Percentiles rank a stretch among this genome's conserved stretches.
phyloP scores from a whole-genome alignment of 2,888 invertebrate genomes.

The Rhimphoctona megacephalus region DNA sequence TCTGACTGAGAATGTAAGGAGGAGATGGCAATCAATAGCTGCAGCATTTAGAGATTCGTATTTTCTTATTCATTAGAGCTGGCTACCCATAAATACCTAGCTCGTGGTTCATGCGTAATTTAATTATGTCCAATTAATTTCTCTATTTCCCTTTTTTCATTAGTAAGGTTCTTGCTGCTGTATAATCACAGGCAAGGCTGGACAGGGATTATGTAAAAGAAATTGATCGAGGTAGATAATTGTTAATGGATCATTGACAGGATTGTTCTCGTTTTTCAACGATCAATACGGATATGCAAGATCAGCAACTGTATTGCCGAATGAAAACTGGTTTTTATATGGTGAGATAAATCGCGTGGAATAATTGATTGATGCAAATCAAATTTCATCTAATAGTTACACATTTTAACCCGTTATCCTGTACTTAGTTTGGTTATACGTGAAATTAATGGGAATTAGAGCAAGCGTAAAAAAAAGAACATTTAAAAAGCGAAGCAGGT shows the following conservation, averaged over 20 bases:
- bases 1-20: neutral
- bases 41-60: conserved; percentile 24
- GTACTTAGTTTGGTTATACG: neutral
- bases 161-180: neutral
- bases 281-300: neutral
- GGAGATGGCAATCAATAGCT: conserved; percentile 25
- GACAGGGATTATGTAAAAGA: neutral
- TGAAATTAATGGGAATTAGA: conserved; percentile 5
- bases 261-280: neutral
- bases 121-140: conserved; percentile 40
- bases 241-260: neutral
- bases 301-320: neutral
- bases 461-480: neutral
- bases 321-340: neutral
- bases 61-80: conserved; percentile 23
- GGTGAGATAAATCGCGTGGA: neutral
- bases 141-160: neutral
- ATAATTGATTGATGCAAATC: neutral
- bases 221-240: neutral
- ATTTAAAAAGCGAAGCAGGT: neutral
- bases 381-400: neutral
- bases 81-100: neutral
- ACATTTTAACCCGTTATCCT: neutral
- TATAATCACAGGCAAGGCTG: neutral
- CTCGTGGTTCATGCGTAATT: conserved; percentile 17